Base-by-base conservation (phyloP, 37 sponge, comb jelly and placozoan species). In the Beroe ovata region DNA sequence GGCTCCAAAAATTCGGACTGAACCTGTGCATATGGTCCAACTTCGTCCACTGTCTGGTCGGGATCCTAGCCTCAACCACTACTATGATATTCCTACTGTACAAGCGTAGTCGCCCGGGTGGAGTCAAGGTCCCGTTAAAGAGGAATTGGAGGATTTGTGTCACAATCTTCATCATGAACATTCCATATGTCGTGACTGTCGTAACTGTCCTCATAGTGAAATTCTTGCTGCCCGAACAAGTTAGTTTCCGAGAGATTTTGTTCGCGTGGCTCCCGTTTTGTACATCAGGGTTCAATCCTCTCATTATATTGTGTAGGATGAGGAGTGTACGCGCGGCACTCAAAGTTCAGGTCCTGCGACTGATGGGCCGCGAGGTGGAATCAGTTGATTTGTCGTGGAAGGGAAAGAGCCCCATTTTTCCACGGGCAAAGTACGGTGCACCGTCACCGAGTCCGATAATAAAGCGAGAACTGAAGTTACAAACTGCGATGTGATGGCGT, bases 1-100 rank as follows among this genome's bases (percentile, higher is more conserved):
- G 16, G 32, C 32, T 66, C 33, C 69, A 66, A 37, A 66, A 66
- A 37, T 14, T 30, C 16, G 69, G 69, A 2, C 69, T 66, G 2
- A 30, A 66, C 69, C 8, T 66, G 35, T 66, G 69, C 36, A 66
- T 66, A 4, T 66, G 69, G 69, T 37, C 69, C 18, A 66, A 66
- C 69, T 66, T 66, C 69, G 36, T 66, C 8, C 69, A 66, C 69
- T 66, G 69, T 66, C 69, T 66, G 69, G 30, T 66, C 4, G 69
- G 69, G 2, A 66, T 66, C 1, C 11, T 8, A 6, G 69, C 69
- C 4, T 66, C 69, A 2, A 66, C 69, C 69, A 66, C 69, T 37
- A 66, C 69, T 30, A 30, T 66, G 16, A 16, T 66, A 8, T 66
- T 29, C 69, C 36, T 66, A 37, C 36, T 66, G 35, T 14, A 66